Evolutionary conservation across 2,797 vertebrate genomes (phyloP).

Genomic region (Myiotriccus ornatus): DNA sequence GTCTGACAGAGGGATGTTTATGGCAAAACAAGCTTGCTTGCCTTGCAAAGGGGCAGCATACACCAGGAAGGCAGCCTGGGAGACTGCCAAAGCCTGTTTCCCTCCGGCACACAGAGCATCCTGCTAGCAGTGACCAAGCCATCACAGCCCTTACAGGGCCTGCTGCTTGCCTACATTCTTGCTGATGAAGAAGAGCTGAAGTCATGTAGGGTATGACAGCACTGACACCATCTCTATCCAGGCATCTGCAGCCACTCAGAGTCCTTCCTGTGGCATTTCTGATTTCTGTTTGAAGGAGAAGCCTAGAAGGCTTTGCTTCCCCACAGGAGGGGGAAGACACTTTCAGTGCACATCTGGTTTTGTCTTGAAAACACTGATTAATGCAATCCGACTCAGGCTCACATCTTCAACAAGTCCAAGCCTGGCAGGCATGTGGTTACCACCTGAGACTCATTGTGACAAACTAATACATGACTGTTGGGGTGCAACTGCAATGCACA

Average conservation of each 20-base stretch:
- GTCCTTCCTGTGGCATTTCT: neutral
- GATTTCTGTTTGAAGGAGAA: neutral
- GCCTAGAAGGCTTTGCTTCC: neutral
- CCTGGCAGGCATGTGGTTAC: neutral
- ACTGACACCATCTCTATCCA: neutral
- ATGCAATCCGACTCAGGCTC: neutral
- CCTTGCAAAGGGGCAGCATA: neutral
- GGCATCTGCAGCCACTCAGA: neutral
- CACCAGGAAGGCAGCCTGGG: neutral
- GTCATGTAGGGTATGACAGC: neutral
- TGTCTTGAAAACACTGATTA: fast-evolving
- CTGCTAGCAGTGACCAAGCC: neutral
- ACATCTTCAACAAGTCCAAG: neutral
- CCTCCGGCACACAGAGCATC: neutral
- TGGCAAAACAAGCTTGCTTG: neutral
- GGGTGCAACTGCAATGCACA: neutral
- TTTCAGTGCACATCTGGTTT: neutral
- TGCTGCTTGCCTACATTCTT: neutral
- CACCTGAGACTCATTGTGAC: neutral
- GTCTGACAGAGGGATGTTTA: neutral
- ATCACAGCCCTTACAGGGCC: neutral
- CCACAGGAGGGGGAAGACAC: neutral
- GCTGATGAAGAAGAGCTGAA: neutral
- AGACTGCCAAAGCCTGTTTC: neutral
- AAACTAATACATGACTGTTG: neutral